Evolutionary conservation across 1,140 invertebrate genomes (phyloP).

Genomic region (Anastrepha obliqua): DNA sequence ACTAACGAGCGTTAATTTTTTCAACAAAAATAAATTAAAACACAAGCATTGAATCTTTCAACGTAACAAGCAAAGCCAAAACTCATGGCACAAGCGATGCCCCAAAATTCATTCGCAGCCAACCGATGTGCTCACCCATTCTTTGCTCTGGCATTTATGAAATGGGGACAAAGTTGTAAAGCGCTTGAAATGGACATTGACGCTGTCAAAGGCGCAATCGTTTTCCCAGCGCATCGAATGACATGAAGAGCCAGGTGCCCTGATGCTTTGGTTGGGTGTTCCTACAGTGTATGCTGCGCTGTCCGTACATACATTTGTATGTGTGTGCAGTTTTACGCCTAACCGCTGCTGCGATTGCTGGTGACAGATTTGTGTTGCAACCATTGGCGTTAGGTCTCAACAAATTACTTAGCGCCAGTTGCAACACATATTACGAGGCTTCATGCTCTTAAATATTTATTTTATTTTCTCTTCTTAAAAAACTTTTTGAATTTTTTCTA

Average conservation of each 20-base stretch:
- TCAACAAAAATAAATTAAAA: neutral
- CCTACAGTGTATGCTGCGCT: slow-evolving; percentile 49
- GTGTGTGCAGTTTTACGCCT: slow-evolving; percentile 59
- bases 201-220: slow-evolving; percentile 64
- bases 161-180: slow-evolving; percentile 74
- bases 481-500: too few relatives aligned
- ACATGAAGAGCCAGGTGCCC: slow-evolving; percentile 72
- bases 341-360: slow-evolving; percentile 61
- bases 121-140: neutral
- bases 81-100: neutral
- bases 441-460: neutral
- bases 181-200: slow-evolving; percentile 73
- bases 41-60: neutral
- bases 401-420: slow-evolving; percentile 14
- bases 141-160: slow-evolving; percentile 30
- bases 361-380: slow-evolving; percentile 52
- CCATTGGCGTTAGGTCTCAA: slow-evolving; percentile 2
- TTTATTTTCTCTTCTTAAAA: too few relatives aligned
- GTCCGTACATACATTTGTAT: neutral
- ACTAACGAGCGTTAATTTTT: neutral
- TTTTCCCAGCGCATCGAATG: slow-evolving; percentile 54
- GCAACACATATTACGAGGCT: neutral
- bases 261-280: slow-evolving; percentile 57
- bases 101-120: neutral
- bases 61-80: neutral